Conservation (phyloP, 1,140 invertebrate species). For the Tetramorium parvispinum region DNA sequence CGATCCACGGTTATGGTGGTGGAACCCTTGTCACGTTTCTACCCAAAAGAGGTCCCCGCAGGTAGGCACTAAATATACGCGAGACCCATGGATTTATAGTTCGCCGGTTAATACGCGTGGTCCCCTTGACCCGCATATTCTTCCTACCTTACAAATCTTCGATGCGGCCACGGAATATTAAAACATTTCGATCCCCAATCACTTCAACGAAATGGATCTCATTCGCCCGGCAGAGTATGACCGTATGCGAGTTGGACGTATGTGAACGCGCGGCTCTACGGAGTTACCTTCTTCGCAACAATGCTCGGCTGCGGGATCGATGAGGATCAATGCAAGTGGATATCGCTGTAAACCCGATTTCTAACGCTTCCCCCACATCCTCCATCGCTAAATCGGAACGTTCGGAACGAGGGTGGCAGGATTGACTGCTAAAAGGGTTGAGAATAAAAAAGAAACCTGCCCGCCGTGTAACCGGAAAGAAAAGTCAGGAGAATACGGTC, state of each 20-base stretch:
- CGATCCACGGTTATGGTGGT: slow-evolving; percentile 45
- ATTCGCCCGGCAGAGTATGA: slow-evolving; percentile 58
- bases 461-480: slow-evolving; percentile 6
- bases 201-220: slow-evolving; percentile 40
- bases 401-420: slow-evolving; percentile 50
- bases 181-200: slow-evolving; percentile 68
- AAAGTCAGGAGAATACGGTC: slow-evolving; percentile 47
- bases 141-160: slow-evolving; percentile 72
- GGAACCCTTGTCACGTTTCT: slow-evolving; percentile 60
- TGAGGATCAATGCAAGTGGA: slow-evolving; percentile 73
- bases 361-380: neutral
- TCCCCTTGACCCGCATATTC: slow-evolving; percentile 73
- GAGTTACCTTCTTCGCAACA: slow-evolving; percentile 50
- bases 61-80: slow-evolving; percentile 63
- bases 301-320: slow-evolving; percentile 61
- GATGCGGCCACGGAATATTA: slow-evolving; percentile 68
- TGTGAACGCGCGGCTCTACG: neutral
- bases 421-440: slow-evolving; percentile 75
- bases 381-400: slow-evolving; percentile 64
- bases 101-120: slow-evolving; percentile 69
- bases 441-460: slow-evolving; percentile 68
- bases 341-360: slow-evolving; percentile 68
- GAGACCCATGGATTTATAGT: slow-evolving; percentile 69
- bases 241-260: slow-evolving; percentile 57
- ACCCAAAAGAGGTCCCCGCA: slow-evolving; percentile 59